Base-by-base conservation (phyloP, 2,113 vertebrate genomes). In the Passer domesticus region DNA sequence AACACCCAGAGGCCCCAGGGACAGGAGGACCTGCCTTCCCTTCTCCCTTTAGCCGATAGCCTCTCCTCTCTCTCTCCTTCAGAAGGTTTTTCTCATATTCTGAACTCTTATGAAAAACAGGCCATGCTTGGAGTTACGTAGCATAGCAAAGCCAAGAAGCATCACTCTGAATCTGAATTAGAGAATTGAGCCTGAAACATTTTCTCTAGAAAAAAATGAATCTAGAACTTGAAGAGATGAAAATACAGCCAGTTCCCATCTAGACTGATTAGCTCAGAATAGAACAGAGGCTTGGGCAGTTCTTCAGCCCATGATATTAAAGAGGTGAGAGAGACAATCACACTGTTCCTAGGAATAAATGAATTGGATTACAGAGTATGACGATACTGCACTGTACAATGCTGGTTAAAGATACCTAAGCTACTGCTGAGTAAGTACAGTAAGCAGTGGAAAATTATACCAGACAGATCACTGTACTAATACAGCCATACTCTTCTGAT, bases 361-460 rank as follows among this genome's bases (percentile, higher is more conserved):
- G 68, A 88, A 78, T 87, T 68, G 60, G 47, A 89, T 92, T 90
- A 82, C 64, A 84, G n/a, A 66, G 74, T 56, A 64, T 87, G 87
- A 92, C 11, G 15, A 47, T 83, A 70, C 39, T 10, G 56, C 4
- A 2, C 39, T 41, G 89, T 7, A 79, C 81, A 82, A n/a, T 72
- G 81, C 89, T 82, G 83, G 77, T 47, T 56, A 63, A 70, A 89
- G 92, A 95, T 30, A 96, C 66, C 77, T 75, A 72, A 68, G 89
- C 63, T 76, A 43, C 52, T 90, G 94, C 91, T 92, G 87, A 92
- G 43, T 89, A 84, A 91, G 92, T 79, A 56, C 77, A 78, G 89
- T 41, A 53, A 82, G 94, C 37, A 35, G 91, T 60, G 74, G 80
- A 79, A 94, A 91, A 91, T 92, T 87, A 91, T 78, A 62, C 77